These are phyloP conservation scores for Blastobasis lacticolella DNA, from an alignment of 2,888 invertebrate species.

Conservation along the genomic window DNA sequence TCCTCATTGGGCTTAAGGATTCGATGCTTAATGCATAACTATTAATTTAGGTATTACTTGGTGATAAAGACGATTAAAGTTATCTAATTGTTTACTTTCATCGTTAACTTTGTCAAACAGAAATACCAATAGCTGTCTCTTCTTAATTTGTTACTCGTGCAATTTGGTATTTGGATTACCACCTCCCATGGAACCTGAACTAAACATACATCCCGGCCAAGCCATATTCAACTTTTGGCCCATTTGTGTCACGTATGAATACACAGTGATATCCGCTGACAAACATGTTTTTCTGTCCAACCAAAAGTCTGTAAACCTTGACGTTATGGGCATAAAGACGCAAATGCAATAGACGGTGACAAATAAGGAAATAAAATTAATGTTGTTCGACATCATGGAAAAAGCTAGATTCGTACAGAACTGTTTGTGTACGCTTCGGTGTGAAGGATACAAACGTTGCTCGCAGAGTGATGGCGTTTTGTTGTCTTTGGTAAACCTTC, in stretches of 20 bases:
- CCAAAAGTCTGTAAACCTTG: constrained; percentile 2
- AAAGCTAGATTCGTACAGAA: constrained; percentile 67
- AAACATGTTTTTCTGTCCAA: constrained; percentile 15
- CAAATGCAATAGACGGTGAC: constrained; percentile 11
- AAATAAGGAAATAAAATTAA: constrained; percentile 12
- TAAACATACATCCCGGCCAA: constrained; percentile 26
- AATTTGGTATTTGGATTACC: too few species aligned
- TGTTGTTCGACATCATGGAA: constrained; percentile 38
- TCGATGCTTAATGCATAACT: too few species aligned
- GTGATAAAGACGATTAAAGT: too few species aligned
- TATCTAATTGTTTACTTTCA: too few species aligned
- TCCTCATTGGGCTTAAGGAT: too few species aligned
- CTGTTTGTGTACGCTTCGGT: constrained; percentile 38
- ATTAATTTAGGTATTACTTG: too few species aligned
- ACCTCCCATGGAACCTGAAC: too few species aligned
- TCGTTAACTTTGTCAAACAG: too few species aligned
- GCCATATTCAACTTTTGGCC: constrained; percentile 56
- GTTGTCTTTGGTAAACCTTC: too few species aligned
- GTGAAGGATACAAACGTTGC: constrained; percentile 40
- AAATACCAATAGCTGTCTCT: too few species aligned
- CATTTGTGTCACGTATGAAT: constrained; percentile 53
- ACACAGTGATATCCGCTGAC: constrained; percentile 41
- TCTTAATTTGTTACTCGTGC: too few species aligned
- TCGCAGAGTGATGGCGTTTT: too few species aligned
- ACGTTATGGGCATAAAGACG: constrained; percentile 18